These are phyloP conservation scores for Psephotus haematonotus DNA, from an alignment of 2,113 vertebrate species.

Conservation along the genomic window DNA sequence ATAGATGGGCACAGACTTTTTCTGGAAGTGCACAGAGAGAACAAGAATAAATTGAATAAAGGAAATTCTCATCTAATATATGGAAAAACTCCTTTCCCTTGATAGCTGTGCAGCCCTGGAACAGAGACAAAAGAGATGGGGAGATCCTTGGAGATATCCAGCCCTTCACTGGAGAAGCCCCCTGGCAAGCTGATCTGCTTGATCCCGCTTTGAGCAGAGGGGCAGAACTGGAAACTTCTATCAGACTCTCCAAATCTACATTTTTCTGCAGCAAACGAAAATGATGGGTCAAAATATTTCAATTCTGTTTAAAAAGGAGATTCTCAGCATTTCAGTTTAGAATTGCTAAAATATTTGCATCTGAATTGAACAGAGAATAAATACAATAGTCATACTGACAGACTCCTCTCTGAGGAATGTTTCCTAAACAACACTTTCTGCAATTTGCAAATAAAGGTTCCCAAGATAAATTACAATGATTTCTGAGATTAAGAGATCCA, in stretches of 20 bases:
- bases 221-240: not conserved
- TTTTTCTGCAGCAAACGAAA: not conserved
- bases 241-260: not conserved
- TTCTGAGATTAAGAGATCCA: not conserved
- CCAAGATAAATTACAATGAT: not conserved
- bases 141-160: not conserved
- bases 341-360: not conserved
- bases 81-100: not conserved
- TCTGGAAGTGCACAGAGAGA: not conserved
- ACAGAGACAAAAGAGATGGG: not conserved
- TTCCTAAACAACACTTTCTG: not conserved
- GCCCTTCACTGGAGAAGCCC: not conserved
- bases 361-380: not conserved
- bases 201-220: not conserved
- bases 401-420: not conserved
- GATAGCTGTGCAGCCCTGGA: not conserved
- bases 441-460: not conserved
- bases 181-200: not conserved
- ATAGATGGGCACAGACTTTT: not conserved
- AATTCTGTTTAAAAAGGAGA: not conserved
- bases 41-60: not conserved
- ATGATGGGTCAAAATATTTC: not conserved
- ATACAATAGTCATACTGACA: not conserved
- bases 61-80: not conserved
- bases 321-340: not conserved